Evolutionary conservation across 1,140 invertebrate species (phyloP).

Genomic region (Goniozus legneri): DNA sequence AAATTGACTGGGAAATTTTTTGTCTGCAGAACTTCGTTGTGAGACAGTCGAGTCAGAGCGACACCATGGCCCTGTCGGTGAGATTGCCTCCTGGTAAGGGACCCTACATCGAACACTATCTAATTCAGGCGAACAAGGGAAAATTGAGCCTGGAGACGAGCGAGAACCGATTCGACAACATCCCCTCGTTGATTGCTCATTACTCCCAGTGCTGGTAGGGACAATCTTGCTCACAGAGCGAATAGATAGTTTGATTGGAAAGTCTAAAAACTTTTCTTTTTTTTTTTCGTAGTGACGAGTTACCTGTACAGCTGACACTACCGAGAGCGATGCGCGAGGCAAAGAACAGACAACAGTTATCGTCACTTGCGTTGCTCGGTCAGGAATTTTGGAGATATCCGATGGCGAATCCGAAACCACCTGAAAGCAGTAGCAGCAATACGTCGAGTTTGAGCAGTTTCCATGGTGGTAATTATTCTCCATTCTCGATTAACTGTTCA

Average conservation of each 20-base stretch:
- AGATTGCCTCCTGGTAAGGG: constrained; percentile 80
- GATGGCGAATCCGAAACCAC: constrained; percentile 67
- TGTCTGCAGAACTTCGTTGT: constrained; percentile 84
- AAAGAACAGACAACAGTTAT: constrained; percentile 83
- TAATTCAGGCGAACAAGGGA: constrained; percentile 80
- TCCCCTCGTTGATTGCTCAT: constrained; percentile 87
- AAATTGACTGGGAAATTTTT: no score
- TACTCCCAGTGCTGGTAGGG: constrained; percentile 92
- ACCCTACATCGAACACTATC: constrained; percentile 92
- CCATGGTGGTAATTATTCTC: constrained; percentile 37
- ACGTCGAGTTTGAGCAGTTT: constrained; percentile 51
- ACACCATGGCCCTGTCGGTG: constrained; percentile 92
- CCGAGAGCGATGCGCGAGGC: constrained; percentile 80
- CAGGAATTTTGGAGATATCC: constrained; percentile 92
- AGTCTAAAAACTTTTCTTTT: no score
- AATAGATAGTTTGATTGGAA: no score
- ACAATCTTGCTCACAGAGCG: no score
- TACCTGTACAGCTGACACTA: constrained; percentile 85
- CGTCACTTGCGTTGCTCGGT: constrained; percentile 83
- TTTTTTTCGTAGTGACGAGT: constrained; percentile 93
- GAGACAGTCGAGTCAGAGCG: constrained; percentile 85
- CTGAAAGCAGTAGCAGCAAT: constrained; percentile 48
- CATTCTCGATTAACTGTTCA: background rate
- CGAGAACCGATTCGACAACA: constrained; percentile 86
- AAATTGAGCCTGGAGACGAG: constrained; percentile 88